phyloP scores from a whole-genome alignment of 2,113 vertebrate genomes.

The Poecilia latipinna region DNA sequence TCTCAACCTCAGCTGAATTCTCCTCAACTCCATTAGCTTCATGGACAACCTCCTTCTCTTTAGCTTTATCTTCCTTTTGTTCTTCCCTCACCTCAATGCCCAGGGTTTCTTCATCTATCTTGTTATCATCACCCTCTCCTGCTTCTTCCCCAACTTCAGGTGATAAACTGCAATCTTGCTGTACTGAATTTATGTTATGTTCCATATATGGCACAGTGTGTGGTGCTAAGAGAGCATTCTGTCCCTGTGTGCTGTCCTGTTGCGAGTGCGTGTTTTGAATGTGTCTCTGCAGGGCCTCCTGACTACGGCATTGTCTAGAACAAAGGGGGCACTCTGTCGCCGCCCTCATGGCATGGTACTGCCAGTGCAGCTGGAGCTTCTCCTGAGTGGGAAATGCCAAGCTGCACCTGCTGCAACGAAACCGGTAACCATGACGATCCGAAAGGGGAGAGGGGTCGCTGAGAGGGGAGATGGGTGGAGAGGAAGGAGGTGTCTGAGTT shows the following conservation, averaged over 20 bases:
- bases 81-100: constrained; percentile 51
- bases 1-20: constrained; percentile 85
- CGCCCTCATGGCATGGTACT: constrained; percentile 98
- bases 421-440: constrained; percentile 97
- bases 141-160: constrained; percentile 90
- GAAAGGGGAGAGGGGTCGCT: constrained; percentile 89
- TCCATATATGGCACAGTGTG: constrained; percentile 76
- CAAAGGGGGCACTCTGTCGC: constrained; percentile 98
- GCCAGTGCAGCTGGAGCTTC: constrained; percentile 95
- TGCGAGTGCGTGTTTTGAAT: constrained; percentile 91
- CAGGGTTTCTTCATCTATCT: constrained; percentile 85
- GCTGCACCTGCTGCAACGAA: constrained; percentile 98
- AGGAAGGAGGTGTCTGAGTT: constrained; percentile 64
- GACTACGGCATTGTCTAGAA: constrained; percentile 96
- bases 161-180: constrained; percentile 88
- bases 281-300: constrained; percentile 96
- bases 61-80: constrained; percentile 81
- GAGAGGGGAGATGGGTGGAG: constrained; percentile 81
- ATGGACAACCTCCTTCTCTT: constrained; percentile 83
- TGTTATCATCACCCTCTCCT: constrained; percentile 89
- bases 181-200: constrained; percentile 88
- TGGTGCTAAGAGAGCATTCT: constrained; percentile 81
- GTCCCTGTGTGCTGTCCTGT: constrained; percentile 85
- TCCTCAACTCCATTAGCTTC: constrained; percentile 86
- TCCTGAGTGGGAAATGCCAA: constrained; percentile 97